phyloP scores from a whole-genome alignment of 2,797 vertebrate genomes.

The Ispidina lecontei region DNA sequence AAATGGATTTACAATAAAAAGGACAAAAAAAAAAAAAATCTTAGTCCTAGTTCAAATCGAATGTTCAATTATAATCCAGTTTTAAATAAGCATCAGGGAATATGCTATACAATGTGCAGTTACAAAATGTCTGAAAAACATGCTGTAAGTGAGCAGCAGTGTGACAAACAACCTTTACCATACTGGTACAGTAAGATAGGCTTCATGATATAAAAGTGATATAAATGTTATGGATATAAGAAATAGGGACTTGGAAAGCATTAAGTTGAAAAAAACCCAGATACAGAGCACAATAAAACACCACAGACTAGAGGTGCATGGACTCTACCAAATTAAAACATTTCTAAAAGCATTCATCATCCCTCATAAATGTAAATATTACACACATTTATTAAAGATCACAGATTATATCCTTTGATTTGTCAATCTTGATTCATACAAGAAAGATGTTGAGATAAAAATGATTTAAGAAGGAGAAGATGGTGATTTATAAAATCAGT shows the following conservation, averaged over 20 bases:
- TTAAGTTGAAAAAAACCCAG: not conserved
- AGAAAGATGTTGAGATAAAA: not conserved
- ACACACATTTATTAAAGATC: not conserved
- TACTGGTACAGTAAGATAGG: not conserved
- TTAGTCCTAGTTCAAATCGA: not conserved
- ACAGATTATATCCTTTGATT: not conserved
- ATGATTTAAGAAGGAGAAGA: not conserved
- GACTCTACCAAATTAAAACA: not conserved
- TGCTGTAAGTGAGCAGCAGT: not conserved
- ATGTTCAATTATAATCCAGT: not conserved
- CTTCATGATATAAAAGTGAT: too few relatives aligned
- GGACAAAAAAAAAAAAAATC: not conserved
- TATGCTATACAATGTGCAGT: not conserved
- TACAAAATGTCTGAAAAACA: not conserved
- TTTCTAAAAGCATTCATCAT: not conserved
- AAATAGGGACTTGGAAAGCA: not conserved
- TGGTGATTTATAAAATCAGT: conserved; percentile 21
- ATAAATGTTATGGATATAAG: not conserved
- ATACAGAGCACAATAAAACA: not conserved
- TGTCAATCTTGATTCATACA: not conserved
- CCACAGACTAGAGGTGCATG: not conserved
- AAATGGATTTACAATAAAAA: not conserved
- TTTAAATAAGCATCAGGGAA: not conserved
- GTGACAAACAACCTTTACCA: not conserved
- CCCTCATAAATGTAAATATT: not conserved